Conservation (phyloP, 1,140 invertebrate species). For the Pemphigus obesinymphae region DNA sequence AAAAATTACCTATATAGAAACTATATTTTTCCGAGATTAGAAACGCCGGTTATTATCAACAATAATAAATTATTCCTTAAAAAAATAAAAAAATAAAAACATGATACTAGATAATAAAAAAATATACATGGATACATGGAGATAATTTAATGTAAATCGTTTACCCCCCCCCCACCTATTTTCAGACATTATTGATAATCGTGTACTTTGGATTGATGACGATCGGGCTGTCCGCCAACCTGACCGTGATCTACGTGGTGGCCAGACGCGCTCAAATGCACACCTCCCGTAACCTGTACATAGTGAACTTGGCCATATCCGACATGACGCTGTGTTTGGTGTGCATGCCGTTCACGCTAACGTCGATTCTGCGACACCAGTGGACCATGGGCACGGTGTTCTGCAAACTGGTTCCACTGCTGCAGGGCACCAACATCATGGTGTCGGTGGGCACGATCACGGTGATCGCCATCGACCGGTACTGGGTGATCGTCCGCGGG, state of each 20-base stretch:
- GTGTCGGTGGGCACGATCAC: conserved; percentile 60
- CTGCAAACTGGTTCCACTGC: conserved; percentile 56
- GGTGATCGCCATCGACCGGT: conserved; percentile 60
- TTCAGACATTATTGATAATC: conserved; percentile 47
- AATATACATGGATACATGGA: too few relatives aligned
- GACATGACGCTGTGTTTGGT: conserved; percentile 58
- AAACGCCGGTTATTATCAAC: too few relatives aligned
- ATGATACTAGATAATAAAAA: too few relatives aligned
- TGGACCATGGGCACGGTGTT: conserved; percentile 53
- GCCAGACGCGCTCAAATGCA: conserved; percentile 47
- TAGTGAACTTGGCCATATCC: conserved; percentile 58
- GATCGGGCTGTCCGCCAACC: conserved; percentile 51
- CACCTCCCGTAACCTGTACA: conserved; percentile 60
- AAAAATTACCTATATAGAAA: too few relatives aligned
- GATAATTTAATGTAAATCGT: too few relatives aligned
- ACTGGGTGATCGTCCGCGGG: conserved; percentile 52
- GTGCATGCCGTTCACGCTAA: conserved; percentile 58
- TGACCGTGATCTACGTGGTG: conserved; percentile 52
- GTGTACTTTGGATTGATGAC: conserved; percentile 51
- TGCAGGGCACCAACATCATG: conserved; percentile 60
- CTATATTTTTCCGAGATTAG: too few relatives aligned
- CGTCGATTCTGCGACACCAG: conserved; percentile 50
- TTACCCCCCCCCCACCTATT: too few relatives aligned
- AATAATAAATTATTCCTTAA: too few relatives aligned
- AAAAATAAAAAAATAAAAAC: too few relatives aligned